Base-by-base conservation (phyloP, 2,888 invertebrate genomes). In the Blastobasis lacticolella region DNA sequence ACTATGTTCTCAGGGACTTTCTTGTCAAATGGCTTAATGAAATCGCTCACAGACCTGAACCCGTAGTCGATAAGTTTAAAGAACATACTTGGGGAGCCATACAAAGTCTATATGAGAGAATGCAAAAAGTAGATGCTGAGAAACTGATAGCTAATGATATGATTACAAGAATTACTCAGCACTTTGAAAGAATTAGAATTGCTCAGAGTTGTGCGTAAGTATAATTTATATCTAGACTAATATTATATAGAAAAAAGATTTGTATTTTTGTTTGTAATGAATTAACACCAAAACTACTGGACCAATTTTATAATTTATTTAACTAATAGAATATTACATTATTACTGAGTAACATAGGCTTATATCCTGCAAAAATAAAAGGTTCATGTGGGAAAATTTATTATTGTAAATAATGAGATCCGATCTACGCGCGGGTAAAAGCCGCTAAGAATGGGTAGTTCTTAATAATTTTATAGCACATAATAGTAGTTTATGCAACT, bases 21-120 rank as follows among this genome's bases (percentile, higher is more conserved):
- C 90, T 97, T 55, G 85, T 92, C 37, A 89, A 90, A 50, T 96
- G 95, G 94, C 83, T 96, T 46, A 91, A 90, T 45, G 91, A 92
- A 57, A 81, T 94, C n/a, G 90, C 92, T 5, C 90, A 92, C 54
- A 91, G 91, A 66, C 91, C 93, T 0, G 92, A 92, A 57, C 85
- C 91, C 48, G 88, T 92, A 49, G 89, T 90, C 56, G 91, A 90
- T 62, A 91, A 90, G 60, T 91, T 92, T 63, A 94, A 94, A 60
- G 94, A 94, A 67, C 95, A 97, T 75, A 80, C 95, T 49, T 96
- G 96, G 96, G 92, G 92, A 57, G 93, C 93, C 36, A 90, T 96
- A 59, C 93, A 93, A 69, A 87, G 80, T 60, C 78, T 96, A 45
- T 93, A 94, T 68, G 93, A 93, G 53, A 90, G 94, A 61, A 82